A percentile compares a stretch with the other conserved stretches of the same genome.
These are phyloP conservation scores for Plusia festucae DNA, from an alignment of 2,888 invertebrate genomes.

Conservation along the genomic window DNA sequence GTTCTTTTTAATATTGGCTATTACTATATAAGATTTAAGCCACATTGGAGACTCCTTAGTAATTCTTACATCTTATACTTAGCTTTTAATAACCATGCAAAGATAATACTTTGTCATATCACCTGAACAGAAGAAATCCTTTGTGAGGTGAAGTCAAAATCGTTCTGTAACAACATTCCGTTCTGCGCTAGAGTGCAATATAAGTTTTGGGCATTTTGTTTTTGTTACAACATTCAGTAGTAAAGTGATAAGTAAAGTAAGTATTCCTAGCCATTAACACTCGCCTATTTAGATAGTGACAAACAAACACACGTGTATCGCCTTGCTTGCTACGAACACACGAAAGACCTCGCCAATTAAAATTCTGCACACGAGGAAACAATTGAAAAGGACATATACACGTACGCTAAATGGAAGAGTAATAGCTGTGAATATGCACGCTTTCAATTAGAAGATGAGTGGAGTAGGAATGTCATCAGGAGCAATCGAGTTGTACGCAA, in stretches of 20 bases:
- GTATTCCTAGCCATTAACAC: background rate
- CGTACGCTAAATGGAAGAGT: constrained; percentile 19
- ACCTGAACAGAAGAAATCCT: too few relatives aligned
- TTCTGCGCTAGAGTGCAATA: too few relatives aligned
- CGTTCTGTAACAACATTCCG: too few relatives aligned
- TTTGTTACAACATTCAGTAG: background rate
- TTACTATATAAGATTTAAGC: background rate
- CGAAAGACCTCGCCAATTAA: constrained; percentile 70
- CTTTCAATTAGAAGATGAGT: constrained; percentile 23
- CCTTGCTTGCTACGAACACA: constrained; percentile 46
- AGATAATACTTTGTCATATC: too few relatives aligned
- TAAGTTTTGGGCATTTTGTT: background rate
- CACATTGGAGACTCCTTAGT: too few relatives aligned
- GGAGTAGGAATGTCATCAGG: background rate
- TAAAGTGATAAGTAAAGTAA: constrained; percentile 2
- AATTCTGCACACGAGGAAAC: constrained; percentile 78
- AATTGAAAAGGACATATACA: constrained; percentile 65
- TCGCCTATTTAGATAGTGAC: background rate
- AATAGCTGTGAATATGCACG: constrained; percentile 43
- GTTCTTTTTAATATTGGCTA: background rate
- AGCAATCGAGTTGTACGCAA: too few relatives aligned
- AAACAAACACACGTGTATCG: constrained; percentile 29
- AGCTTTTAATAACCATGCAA: too few relatives aligned
- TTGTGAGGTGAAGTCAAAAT: too few relatives aligned
- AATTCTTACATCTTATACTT: too few relatives aligned